Evolutionary conservation across 2,888 invertebrate species (phyloP).

Genomic region (Baronia brevicornis): DNA sequence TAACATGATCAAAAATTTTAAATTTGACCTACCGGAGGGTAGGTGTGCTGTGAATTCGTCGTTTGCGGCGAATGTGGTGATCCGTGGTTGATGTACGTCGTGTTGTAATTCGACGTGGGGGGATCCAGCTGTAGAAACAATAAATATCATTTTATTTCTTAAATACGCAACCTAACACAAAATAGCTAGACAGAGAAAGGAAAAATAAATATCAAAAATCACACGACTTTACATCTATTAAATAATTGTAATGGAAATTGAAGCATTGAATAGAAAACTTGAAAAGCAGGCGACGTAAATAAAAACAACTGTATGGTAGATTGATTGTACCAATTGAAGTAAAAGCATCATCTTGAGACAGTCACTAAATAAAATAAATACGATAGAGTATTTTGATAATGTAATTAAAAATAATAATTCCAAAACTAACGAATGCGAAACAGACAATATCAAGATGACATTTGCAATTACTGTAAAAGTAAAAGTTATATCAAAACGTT

Average conservation of each 20-base stretch:
- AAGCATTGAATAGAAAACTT: conserved; percentile 8
- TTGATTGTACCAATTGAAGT: too few relatives aligned
- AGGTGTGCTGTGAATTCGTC: conserved; percentile 60
- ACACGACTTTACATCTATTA: conserved; percentile 11
- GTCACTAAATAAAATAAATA: too few relatives aligned
- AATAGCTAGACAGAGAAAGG: conserved; percentile 31
- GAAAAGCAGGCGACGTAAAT: conserved; percentile 6
- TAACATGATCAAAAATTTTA: too few relatives aligned
- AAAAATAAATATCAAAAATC: neutral
- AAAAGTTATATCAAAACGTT: too few relatives aligned
- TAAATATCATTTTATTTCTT: conserved; percentile 1
- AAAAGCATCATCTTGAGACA: too few relatives aligned
- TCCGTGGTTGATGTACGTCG: conserved; percentile 63
- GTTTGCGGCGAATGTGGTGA: conserved; percentile 64
- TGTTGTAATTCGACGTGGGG: conserved; percentile 58
- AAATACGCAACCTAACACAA: conserved; percentile 32
- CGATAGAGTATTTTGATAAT: too few relatives aligned
- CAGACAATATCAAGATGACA: too few relatives aligned
- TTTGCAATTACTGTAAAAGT: too few relatives aligned
- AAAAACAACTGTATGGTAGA: too few relatives aligned
- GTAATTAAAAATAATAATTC: too few relatives aligned
- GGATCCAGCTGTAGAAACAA: conserved; percentile 49
- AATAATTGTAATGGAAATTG: conserved; percentile 3
- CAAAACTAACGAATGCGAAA: too few relatives aligned
- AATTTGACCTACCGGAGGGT: conserved; percentile 66